phyloP scores from a whole-genome alignment of 2,113 vertebrate species.

The Heteronetta atricapilla region DNA sequence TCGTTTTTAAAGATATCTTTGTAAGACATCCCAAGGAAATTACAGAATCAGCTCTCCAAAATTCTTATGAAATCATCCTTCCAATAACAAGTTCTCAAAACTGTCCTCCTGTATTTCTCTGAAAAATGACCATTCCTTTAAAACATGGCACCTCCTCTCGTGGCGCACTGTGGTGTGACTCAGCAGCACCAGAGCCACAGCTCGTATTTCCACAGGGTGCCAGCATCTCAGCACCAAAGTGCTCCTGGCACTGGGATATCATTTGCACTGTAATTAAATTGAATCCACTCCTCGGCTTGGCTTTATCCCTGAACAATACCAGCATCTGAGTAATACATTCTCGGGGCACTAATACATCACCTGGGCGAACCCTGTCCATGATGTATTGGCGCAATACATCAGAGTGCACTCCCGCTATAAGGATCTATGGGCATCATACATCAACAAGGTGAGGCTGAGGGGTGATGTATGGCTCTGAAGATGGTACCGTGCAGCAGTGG shows the following conservation, averaged over 20 bases:
- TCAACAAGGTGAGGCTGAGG: slow-evolving; percentile 68
- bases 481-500: slow-evolving; percentile 55
- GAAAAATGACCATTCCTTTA: slow-evolving; percentile 4
- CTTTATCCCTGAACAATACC: slow-evolving; percentile 74
- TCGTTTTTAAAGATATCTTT: neutral
- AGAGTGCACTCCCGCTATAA: slow-evolving; percentile 67
- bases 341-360: slow-evolving; percentile 78
- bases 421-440: slow-evolving; percentile 79
- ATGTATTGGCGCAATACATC: slow-evolving; percentile 75
- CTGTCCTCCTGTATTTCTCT: neutral
- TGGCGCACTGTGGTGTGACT: slow-evolving; percentile 6
- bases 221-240: slow-evolving; percentile 62
- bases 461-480: slow-evolving; percentile 71
- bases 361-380: slow-evolving; percentile 56
- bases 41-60: neutral
- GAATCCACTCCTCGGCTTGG: slow-evolving; percentile 78
- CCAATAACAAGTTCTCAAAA: neutral
- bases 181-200: neutral
- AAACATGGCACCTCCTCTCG: neutral
- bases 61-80: neutral
- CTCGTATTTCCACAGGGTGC: slow-evolving; percentile 63
- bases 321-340: slow-evolving; percentile 74
- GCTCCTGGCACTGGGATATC: slow-evolving; percentile 23
- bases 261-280: slow-evolving; percentile 78
- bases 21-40: neutral